Base-by-base conservation (phyloP, 2,113 vertebrate genomes). In the Oncorhynchus masou region DNA sequence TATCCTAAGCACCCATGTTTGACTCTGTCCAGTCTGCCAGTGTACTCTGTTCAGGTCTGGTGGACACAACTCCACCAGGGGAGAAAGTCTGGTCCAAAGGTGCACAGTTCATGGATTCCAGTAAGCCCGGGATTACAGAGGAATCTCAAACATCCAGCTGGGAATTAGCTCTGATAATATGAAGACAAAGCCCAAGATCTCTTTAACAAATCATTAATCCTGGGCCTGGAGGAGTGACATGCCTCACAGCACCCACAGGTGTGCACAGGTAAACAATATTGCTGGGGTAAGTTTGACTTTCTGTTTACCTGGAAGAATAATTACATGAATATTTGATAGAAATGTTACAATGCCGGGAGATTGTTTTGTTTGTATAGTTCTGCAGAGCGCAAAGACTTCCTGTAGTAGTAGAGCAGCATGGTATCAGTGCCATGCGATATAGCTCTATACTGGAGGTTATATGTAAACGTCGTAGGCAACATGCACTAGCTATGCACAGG, bases 71-170 rank as follows among this genome's bases (percentile, higher is more conserved):
- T 19, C 12, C 16, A 19, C 5, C 51, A 54, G 29, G 65, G 81
- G 71, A 67, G 77, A 74, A 54, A 19, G 16, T 7, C 74, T 54
- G 74, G 71, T 83, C 81, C 79, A 78, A 78, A 84, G 81, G 85
- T 92, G 87, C 79, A 64, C 78, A 82, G 81, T 80, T 62, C 83
- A 83, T 84, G 85, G 89, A 84, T 62, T 79, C 85, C 81, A 82
- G 81, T 90, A 91, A 89, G 88, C 87, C 81, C 80, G 51, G 88
- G 88, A 86, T 91, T 85, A 88, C 79, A 39, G 19, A 70, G 84
- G 86, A 92, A 92, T 91, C 88, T 86, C 88, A 89, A 89, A 82
- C 81, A 88, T 91, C 87, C 87, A 84, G 69, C 76, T 67, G 74
- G 89, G 88, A 87, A 82, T 91, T 85, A 88, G 89, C 86, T 88